A percentile compares a stretch with the other conserved stretches of the same genome.
These are phyloP conservation scores for Oplegnathus fasciatus DNA, from an alignment of 2,113 vertebrate species.

Conservation along the genomic window DNA sequence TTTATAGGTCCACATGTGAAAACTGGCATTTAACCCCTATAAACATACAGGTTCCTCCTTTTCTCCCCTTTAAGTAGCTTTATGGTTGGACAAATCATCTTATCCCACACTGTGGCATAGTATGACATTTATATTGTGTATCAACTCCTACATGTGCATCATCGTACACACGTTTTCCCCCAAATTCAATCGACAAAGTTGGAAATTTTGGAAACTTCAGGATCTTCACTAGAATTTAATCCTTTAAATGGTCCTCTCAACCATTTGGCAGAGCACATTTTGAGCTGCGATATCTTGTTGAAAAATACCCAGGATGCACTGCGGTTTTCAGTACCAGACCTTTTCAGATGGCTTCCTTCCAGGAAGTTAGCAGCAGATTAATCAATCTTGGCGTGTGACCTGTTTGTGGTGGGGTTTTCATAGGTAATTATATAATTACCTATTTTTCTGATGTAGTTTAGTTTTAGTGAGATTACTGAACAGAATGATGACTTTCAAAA, in stretches of 20 bases:
- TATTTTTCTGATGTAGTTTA: neutral
- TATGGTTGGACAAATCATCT: neutral
- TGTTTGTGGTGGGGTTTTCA: neutral
- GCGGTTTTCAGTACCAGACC: too few relatives aligned
- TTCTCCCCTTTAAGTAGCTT: neutral
- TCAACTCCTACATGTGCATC: too few relatives aligned
- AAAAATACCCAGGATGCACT: too few relatives aligned
- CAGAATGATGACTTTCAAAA: too few relatives aligned
- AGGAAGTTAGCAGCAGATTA: neutral
- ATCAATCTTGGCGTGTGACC: neutral
- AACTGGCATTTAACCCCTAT: constrained; percentile 2
- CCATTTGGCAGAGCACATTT: neutral
- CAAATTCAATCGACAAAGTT: too few relatives aligned
- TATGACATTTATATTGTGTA: too few relatives aligned
- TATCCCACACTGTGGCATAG: too few relatives aligned
- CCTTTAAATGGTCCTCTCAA: neutral
- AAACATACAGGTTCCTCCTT: neutral
- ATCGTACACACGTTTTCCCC: too few relatives aligned
- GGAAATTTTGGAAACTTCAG: too few relatives aligned
- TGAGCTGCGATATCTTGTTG: too few relatives aligned
- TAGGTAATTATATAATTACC: neutral
- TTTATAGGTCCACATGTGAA: neutral
- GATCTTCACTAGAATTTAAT: too few relatives aligned
- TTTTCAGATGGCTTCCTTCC: neutral
- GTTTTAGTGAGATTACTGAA: neutral